Conservation (phyloP, 2,797 vertebrate species). For the Chiloscyllium punctatum region DNA sequence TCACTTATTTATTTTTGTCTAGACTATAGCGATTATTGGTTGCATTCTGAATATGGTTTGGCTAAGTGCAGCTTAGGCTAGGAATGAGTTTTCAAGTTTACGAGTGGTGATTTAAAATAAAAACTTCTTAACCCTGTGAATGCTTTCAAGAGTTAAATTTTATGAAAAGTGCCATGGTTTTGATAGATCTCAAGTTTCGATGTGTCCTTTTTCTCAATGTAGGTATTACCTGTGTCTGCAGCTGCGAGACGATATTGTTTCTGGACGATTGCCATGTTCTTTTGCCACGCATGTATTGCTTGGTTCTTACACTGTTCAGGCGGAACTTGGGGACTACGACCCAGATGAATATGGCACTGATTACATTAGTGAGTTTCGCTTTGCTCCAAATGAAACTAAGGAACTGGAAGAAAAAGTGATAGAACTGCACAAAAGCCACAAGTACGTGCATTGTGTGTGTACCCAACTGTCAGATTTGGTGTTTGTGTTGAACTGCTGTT, state of each 20-base stretch:
- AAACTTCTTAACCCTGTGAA: background rate
- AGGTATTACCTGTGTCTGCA: constrained; percentile 96
- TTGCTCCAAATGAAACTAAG: constrained; percentile 91
- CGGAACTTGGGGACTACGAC: constrained; percentile 89
- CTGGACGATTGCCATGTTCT: constrained; percentile 86
- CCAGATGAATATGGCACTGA: constrained; percentile 78
- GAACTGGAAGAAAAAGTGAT: constrained; percentile 92
- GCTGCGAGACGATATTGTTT: constrained; percentile 86
- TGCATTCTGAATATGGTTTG: background rate
- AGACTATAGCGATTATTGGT: background rate
- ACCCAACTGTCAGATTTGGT: background rate
- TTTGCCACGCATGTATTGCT: constrained; percentile 86
- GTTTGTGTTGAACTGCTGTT: fast-evolving
- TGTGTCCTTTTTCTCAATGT: constrained; percentile 40
- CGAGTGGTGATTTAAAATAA: background rate
- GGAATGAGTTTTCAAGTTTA: background rate
- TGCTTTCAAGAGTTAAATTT: background rate
- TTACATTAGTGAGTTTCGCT: constrained; percentile 84
- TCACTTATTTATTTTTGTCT: background rate
- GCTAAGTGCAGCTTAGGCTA: background rate
- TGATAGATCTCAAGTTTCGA: background rate
- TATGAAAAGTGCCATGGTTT: background rate
- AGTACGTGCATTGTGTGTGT: constrained; percentile 56
- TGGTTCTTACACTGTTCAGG: constrained; percentile 90
- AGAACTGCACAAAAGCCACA: constrained; percentile 91